phyloP scores from a whole-genome alignment of 2,888 invertebrate species.

The Mesorhabditis sp. region DNA sequence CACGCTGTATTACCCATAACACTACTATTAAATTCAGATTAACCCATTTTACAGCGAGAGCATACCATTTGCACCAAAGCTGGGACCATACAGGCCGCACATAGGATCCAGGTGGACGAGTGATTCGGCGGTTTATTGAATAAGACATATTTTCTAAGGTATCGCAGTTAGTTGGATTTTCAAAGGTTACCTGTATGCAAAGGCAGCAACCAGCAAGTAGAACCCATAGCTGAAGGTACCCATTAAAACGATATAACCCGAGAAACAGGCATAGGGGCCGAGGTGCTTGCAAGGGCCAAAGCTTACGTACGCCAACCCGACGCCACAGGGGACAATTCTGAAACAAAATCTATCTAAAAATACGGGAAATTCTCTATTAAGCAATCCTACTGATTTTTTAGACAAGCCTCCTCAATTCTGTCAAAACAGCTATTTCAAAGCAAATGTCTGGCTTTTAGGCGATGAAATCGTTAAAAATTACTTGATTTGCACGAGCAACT shows the following conservation, averaged over 20 bases:
- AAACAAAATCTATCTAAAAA: not conserved
- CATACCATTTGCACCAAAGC: not conserved
- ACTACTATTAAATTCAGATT: not conserved
- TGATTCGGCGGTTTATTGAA: not conserved
- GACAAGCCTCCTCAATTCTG: too few species aligned
- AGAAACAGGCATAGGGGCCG: not conserved
- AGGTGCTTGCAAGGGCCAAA: slow-evolving; percentile 2
- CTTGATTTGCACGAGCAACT: not conserved
- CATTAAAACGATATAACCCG: not conserved
- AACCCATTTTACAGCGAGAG: not conserved
- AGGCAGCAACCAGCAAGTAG: slow-evolving; percentile 3
- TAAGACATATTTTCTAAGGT: not conserved
- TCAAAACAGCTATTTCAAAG: too few species aligned
- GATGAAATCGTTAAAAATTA: not conserved
- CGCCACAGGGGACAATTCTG: slow-evolving; percentile 5
- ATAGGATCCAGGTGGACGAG: not conserved
- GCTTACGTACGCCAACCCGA: slow-evolving; percentile 1
- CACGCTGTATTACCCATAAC: too few species aligned
- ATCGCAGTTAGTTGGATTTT: not conserved
- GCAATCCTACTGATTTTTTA: too few species aligned
- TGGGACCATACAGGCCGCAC: not conserved
- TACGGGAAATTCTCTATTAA: too few species aligned
- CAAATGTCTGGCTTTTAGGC: too few species aligned
- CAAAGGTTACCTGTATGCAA: not conserved
- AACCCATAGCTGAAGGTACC: slow-evolving; percentile 1